phyloP scores from a whole-genome alignment of 1,140 invertebrate genomes.

The Caenorhabditis latens region DNA sequence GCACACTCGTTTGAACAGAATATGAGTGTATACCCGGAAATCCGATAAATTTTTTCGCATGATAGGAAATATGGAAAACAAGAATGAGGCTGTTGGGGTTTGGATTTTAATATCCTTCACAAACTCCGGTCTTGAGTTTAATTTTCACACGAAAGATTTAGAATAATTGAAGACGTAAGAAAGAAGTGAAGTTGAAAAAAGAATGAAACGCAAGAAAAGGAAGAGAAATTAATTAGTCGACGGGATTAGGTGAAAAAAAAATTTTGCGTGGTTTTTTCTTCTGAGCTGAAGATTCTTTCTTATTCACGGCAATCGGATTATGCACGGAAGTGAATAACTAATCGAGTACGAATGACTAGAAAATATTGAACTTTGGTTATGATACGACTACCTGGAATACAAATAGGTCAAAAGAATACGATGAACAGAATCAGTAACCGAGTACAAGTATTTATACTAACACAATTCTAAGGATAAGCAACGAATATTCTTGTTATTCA shows the following conservation, averaged over 20 bases:
- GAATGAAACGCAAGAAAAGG: not conserved
- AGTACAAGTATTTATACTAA: no score
- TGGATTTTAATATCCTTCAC: not conserved
- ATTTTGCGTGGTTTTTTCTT: not conserved
- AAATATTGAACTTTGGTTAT: not conserved
- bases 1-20: conserved; percentile 1
- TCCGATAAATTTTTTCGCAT: conserved; percentile 16
- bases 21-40: conserved; percentile 3
- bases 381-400: not conserved
- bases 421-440: no score
- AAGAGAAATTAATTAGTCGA: not conserved
- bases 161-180: no score
- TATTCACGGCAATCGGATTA: not conserved
- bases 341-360: conserved; percentile 17
- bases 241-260: not conserved
- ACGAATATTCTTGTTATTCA: no score
- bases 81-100: not conserved
- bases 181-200: no score
- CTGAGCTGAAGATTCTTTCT: not conserved
- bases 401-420: not conserved
- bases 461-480: no score
- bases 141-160: no score
- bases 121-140: not conserved
- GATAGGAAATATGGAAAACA: not conserved
- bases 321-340: conserved; percentile 13